These are phyloP conservation scores for Cetoscarus ocellatus DNA, from an alignment of 2,797 vertebrate species.

Conservation along the genomic window DNA sequence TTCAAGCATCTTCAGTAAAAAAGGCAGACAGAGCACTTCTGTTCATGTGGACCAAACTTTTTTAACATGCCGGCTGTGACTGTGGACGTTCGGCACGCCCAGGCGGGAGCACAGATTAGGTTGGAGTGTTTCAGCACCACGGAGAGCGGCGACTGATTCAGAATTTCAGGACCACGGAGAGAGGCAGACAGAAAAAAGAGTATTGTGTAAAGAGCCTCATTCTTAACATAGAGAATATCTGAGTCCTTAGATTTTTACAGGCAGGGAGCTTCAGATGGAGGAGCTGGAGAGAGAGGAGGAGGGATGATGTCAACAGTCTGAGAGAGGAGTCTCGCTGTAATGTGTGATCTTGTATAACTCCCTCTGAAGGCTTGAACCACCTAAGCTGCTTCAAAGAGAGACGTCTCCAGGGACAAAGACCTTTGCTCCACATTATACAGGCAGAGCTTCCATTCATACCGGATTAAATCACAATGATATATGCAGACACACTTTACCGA, in stretches of 20 bases:
- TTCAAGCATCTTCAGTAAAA: not conserved
- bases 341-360: conserved; percentile 64
- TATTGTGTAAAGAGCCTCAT: conserved; percentile 8
- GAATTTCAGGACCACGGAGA: conserved; percentile 47
- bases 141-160: conserved; percentile 4
- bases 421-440: conserved; percentile 42
- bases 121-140: conserved; percentile 31
- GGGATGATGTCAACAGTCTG: conserved; percentile 74
- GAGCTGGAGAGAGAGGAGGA: conserved; percentile 35
- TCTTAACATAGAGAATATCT: conserved; percentile 50
- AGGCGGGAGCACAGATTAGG: conserved; percentile 1
- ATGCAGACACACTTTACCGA: too few relatives aligned
- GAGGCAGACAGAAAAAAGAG: conserved; percentile 10
- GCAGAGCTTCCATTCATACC: too few relatives aligned
- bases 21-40: not conserved
- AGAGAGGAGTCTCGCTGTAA: conserved; percentile 68
- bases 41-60: conserved; percentile 9
- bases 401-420: conserved; percentile 53
- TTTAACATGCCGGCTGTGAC: conserved; percentile 4
- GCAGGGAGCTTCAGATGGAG: conserved; percentile 55
- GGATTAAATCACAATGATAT: too few relatives aligned
- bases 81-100: conserved; percentile 9
- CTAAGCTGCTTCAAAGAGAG: conserved; percentile 67
- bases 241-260: conserved; percentile 42
- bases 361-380: conserved; percentile 73